A percentile compares a stretch with the other conserved stretches of the same genome.
Evolutionary conservation across 2,797 vertebrate genomes (phyloP).

Genomic region (Protonibea diacanthus): DNA sequence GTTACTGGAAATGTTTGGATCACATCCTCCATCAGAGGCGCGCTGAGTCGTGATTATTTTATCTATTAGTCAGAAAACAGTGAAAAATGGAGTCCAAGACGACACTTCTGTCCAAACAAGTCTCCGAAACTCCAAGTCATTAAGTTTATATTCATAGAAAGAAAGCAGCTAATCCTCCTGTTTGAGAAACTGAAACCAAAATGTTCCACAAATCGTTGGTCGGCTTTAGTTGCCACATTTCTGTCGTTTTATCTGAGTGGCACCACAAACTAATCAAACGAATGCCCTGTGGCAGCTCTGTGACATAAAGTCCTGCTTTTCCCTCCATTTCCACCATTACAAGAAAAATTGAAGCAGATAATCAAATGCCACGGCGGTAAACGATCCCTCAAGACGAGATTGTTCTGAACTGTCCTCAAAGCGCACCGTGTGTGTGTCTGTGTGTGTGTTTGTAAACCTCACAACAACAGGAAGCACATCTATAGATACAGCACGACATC

Average conservation of each 20-base stretch:
- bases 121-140: neutral
- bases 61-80: too few relatives aligned
- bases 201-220: neutral
- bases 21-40: too few relatives aligned
- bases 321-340: slow-evolving; percentile 15
- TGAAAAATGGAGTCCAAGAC: too few relatives aligned
- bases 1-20: too few relatives aligned
- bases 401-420: slow-evolving; percentile 22
- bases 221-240: neutral
- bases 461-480: slow-evolving; percentile 72
- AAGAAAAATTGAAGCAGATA: slow-evolving; percentile 20
- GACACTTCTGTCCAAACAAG: neutral
- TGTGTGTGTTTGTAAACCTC: slow-evolving; percentile 31
- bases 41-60: too few relatives aligned
- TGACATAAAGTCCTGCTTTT: slow-evolving; percentile 16
- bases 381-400: slow-evolving; percentile 28
- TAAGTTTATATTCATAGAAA: neutral
- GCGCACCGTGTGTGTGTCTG: neutral
- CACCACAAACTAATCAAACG: neutral
- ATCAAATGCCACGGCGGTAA: slow-evolving; percentile 32
- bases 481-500: slow-evolving; percentile 59
- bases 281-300: neutral
- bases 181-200: neutral
- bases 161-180: neutral
- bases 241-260: neutral